Evolutionary conservation across 2,888 invertebrate genomes (phyloP).

Genomic region (Rhimphoctona megacephalus): DNA sequence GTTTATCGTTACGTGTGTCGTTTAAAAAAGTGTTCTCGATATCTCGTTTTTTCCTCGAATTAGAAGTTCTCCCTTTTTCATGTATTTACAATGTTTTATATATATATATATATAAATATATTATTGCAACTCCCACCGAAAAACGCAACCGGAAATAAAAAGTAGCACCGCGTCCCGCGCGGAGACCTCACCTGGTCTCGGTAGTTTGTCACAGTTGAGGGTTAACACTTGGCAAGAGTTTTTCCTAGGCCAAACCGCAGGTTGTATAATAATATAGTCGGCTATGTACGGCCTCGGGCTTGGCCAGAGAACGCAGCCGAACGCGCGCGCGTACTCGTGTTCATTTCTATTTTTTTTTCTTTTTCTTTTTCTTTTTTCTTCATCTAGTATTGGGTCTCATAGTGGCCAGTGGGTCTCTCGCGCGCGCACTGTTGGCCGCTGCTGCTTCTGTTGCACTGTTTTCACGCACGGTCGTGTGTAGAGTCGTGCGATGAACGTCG

Average conservation of each 20-base stretch:
- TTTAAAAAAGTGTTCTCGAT: not conserved
- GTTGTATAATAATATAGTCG: conserved; percentile 61
- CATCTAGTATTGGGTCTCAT: conserved; percentile 41
- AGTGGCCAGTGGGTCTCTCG: conserved; percentile 31
- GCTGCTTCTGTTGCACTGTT: conserved; percentile 55
- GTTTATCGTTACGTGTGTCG: not conserved
- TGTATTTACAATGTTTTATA: not conserved
- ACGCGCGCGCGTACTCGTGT: conserved; percentile 35
- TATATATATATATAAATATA: no score
- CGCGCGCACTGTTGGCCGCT: conserved; percentile 53
- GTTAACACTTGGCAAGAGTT: conserved; percentile 68
- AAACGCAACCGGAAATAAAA: conserved; percentile 38
- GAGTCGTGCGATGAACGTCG: conserved; percentile 44
- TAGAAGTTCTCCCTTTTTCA: not conserved
- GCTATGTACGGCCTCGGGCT: conserved; percentile 61
- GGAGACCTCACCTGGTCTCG: conserved; percentile 32
- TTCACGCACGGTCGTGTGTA: conserved; percentile 60
- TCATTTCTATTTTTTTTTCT: conserved; percentile 8
- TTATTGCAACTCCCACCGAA: not conserved
- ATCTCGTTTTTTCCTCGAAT: not conserved
- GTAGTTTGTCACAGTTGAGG: conserved; percentile 49
- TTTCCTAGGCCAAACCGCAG: conserved; percentile 61
- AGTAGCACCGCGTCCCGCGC: conserved; percentile 21
- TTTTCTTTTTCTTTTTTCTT: not conserved
- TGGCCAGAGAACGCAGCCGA: conserved; percentile 51